phyloP scores from a whole-genome alignment of 2,797 vertebrate genomes.

The Diplodus puntazzo region DNA sequence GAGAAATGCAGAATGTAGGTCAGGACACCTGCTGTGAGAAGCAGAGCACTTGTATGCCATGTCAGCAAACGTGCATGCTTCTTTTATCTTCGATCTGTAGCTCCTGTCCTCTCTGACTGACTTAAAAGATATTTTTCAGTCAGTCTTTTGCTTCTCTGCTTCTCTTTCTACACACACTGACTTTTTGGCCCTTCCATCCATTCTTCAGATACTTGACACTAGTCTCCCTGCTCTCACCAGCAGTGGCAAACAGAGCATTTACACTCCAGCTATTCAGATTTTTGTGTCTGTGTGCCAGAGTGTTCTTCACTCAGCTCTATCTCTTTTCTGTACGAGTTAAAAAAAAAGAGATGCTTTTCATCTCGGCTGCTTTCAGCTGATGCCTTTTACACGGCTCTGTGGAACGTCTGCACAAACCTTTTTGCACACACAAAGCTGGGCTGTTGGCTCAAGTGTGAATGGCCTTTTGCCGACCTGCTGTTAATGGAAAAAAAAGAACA shows the following conservation, averaged over 20 bases:
- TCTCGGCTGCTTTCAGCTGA: slow-evolving; percentile 58
- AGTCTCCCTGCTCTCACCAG: slow-evolving; percentile 52
- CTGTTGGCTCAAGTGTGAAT: slow-evolving; percentile 58
- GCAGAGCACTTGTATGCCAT: not conserved
- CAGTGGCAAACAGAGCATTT: slow-evolving; percentile 63
- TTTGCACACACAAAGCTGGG: slow-evolving; percentile 43
- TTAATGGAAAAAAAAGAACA: slow-evolving; percentile 11
- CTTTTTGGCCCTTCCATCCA: slow-evolving; percentile 35
- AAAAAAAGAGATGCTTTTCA: slow-evolving; percentile 55
- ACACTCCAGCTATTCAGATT: slow-evolving; percentile 62
- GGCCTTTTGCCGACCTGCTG: slow-evolving; percentile 37
- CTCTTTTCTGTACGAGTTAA: slow-evolving; percentile 54
- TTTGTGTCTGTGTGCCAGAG: slow-evolving; percentile 17
- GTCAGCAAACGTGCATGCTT: not conserved
- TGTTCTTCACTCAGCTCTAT: slow-evolving; percentile 58
- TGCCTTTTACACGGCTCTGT: slow-evolving; percentile 50
- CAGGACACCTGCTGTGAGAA: slow-evolving; percentile 11
- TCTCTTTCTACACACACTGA: slow-evolving; percentile 15
- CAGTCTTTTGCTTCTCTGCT: not conserved
- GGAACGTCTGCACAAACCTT: slow-evolving; percentile 43
- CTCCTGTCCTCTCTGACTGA: not conserved
- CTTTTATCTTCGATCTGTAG: not conserved
- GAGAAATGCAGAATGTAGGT: slow-evolving; percentile 3
- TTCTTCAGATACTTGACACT: slow-evolving; percentile 48
- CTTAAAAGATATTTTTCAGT: not conserved